A percentile compares a stretch with the other conserved stretches of the same genome.
Evolutionary conservation across 2,113 vertebrate species (phyloP).

Genomic region (Stigmatopora argus): DNA sequence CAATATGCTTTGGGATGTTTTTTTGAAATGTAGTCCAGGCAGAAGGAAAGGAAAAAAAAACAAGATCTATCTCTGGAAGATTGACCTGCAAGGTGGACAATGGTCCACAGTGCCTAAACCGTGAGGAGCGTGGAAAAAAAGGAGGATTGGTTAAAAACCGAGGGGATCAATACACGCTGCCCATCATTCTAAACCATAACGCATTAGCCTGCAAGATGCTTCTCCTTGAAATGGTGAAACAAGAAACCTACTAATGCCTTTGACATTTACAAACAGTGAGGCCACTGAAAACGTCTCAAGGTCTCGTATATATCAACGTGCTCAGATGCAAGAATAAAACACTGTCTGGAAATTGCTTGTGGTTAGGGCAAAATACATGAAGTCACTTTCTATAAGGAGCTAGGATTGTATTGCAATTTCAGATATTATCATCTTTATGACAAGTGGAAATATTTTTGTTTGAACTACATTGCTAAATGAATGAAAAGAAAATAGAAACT

Average conservation of each 20-base stretch:
- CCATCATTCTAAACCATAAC: conserved; percentile 62
- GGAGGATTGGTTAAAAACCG: conserved; percentile 8
- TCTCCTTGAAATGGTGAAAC: conserved; percentile 66
- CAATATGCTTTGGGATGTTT: conserved; percentile 51
- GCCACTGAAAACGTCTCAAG: conserved; percentile 37
- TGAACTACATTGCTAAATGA: background rate
- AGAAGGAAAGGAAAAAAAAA: conserved; percentile 31
- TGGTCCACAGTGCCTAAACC: conserved; percentile 39
- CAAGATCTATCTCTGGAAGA: conserved; percentile 54
- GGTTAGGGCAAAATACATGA: background rate
- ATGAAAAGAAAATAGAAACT: background rate
- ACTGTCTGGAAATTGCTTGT: background rate
- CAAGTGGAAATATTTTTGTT: background rate
- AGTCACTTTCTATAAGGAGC: background rate
- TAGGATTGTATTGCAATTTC: background rate
- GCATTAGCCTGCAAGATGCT: conserved; percentile 59
- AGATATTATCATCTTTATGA: background rate
- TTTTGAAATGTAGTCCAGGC: conserved; percentile 50
- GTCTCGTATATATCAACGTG: conserved; percentile 32
- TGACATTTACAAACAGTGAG: conserved; percentile 55
- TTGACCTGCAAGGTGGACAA: conserved; percentile 53
- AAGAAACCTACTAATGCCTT: conserved; percentile 65
- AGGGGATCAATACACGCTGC: conserved; percentile 58
- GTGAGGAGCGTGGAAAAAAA: conserved; percentile 2
- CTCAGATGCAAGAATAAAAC: conserved; percentile 13